Evolutionary conservation across 2,113 vertebrate genomes (phyloP).

Genomic region (Pyrgilauda ruficollis): DNA sequence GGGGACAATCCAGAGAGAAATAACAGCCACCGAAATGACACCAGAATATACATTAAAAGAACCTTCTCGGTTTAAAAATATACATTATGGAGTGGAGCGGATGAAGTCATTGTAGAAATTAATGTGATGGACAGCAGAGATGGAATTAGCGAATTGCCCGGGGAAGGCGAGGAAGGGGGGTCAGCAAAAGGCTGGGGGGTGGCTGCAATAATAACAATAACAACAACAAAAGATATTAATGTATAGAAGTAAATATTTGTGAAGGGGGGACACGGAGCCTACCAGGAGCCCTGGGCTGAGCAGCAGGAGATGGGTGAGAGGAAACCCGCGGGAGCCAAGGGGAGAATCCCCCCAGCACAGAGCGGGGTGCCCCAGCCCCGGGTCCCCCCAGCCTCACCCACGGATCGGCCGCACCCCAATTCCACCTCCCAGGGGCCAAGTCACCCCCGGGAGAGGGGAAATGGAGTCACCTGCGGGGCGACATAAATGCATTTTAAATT

Average conservation of each 20-base stretch:
- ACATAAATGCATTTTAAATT: not conserved
- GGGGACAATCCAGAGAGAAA: constrained; percentile 73
- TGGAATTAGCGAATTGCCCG: constrained; percentile 9
- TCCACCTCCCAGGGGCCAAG: not conserved
- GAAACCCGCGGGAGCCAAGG: not conserved
- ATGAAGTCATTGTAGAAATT: constrained; percentile 70
- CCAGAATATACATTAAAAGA: constrained; percentile 72
- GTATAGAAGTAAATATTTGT: constrained; percentile 19
- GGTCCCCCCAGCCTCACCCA: not conserved
- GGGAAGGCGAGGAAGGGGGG: not conserved
- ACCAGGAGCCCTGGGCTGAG: not conserved
- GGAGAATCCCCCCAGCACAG: not conserved
- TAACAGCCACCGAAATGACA: constrained; percentile 72
- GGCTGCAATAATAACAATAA: not conserved
- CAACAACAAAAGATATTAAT: constrained; percentile 17
- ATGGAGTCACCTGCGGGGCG: not conserved
- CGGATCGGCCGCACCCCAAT: not conserved
- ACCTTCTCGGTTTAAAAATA: constrained; percentile 67
- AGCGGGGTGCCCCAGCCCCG: rapidly evolving
- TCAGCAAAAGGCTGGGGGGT: not conserved
- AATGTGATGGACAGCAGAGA: constrained; percentile 49
- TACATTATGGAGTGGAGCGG: constrained; percentile 45
- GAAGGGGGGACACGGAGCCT: not conserved
- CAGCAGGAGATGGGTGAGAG: not conserved
- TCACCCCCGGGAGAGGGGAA: not conserved